Conservation (phyloP, 2,113 vertebrate species). For the Mobula birostris region DNA sequence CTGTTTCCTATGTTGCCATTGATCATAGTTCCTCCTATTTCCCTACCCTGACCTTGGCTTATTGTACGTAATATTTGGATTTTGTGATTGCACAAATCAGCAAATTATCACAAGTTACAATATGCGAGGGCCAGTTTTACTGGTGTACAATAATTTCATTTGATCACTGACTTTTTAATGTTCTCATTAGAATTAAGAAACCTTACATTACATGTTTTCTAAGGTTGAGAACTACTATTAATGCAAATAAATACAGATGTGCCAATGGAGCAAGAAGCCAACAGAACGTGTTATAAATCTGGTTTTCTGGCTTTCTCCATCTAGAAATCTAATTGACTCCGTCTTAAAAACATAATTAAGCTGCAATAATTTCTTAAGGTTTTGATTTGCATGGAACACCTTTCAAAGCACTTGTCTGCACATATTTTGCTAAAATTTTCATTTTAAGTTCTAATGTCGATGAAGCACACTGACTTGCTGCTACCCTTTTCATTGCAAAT, state of each 20-base stretch:
- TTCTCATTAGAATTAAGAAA: not conserved
- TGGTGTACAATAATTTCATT: not conserved
- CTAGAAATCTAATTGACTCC: conserved; percentile 12
- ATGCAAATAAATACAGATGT: conserved; percentile 19
- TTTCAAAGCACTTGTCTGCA: conserved; percentile 21
- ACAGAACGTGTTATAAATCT: not conserved
- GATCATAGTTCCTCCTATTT: not conserved
- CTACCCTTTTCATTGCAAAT: conserved; percentile 10
- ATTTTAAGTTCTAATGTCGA: not conserved
- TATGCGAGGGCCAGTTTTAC: not conserved
- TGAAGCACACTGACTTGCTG: conserved; percentile 16
- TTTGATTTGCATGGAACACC: conserved; percentile 19
- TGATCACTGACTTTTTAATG: not conserved
- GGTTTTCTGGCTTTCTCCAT: not conserved
- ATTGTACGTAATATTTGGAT: conserved; percentile 12
- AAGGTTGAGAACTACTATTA: not conserved
- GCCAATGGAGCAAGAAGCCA: conserved; percentile 13
- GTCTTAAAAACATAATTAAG: not conserved
- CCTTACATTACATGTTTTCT: not conserved
- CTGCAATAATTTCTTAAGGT: conserved; percentile 26
- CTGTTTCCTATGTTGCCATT: not conserved
- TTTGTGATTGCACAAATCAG: not conserved
- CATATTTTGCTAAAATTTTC: conserved; percentile 19
- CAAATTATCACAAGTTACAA: not conserved
- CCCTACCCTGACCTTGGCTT: not conserved